Base-by-base conservation (phyloP, 2,797 vertebrate genomes). In the Spatula versicolor region DNA sequence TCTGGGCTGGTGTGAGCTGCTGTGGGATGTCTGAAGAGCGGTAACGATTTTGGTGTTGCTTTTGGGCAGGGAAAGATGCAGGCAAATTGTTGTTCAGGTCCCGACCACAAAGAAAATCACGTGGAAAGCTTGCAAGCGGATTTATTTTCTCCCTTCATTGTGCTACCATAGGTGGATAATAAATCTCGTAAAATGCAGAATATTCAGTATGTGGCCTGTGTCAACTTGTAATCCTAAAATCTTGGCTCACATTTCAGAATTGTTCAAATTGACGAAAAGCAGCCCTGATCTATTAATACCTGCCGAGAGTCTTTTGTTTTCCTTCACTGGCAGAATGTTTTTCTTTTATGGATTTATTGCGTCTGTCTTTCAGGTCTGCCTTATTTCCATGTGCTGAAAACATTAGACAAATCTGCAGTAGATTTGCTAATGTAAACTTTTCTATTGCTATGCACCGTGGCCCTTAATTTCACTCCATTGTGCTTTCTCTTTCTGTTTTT, bases 371-470 rank as follows among this genome's bases (percentile, higher is more conserved):
- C 15, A 16, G 33, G 35, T 7, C 21, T 90, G 33, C 31, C 54
- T 69, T 77, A 79, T 90, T 96, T 95, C 33, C 39, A 8, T 87
- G 75, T 63, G 63, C 77, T 95, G 80, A 50, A 93, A 84, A 88
- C 60, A 74, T 81, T 52, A 90, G 74, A 79, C 71, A 94, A 95
- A 88, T 58, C 63, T 84, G 74, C 74, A 84, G 67, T 64, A 48
- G 33, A 77, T 95, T 96, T 96, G 90, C 74, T 88, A 92, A 94
- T 80, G 71, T 93, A 93, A 92, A 95, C 86, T 90, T 91, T 72
- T 71, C 75, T 88, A 46, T 85, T 86, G 60, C 90, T 82, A 1
- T 80, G 75, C 88, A 35, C 64, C 19, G 3, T 60, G 37, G 67
- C 58, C 54, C 60, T 88, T 92, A 83, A 83, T 92, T 94, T 94